Conservation (phyloP, 2,888 invertebrate genomes). For the Eupithecia inturbata region DNA sequence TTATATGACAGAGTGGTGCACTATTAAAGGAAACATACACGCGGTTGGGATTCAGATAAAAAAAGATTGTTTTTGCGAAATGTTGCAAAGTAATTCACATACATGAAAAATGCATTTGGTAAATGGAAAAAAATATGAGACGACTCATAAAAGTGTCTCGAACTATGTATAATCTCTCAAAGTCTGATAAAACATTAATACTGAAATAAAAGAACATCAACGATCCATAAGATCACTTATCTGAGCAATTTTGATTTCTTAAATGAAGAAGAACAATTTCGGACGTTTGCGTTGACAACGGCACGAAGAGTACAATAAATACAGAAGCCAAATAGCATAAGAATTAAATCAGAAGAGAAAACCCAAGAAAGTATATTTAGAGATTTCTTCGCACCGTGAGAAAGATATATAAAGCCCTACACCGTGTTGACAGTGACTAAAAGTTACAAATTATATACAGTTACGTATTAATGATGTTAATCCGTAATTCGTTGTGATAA, state of each 20-base stretch:
- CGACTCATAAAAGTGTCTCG: constrained; percentile 31
- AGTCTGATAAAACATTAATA: constrained; percentile 39
- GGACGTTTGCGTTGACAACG: constrained; percentile 26
- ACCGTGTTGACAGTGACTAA: constrained; percentile 58
- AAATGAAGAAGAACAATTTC: constrained; percentile 15
- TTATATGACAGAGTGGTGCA: constrained; percentile 34
- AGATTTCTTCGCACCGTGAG: constrained; percentile 38
- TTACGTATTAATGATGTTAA: constrained; percentile 49
- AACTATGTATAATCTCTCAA: constrained; percentile 35
- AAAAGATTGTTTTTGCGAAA: constrained; percentile 57
- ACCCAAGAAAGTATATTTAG: constrained; percentile 13
- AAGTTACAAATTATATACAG: constrained; percentile 63
- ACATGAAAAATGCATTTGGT: constrained; percentile 46
- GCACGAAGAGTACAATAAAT: constrained; percentile 28
- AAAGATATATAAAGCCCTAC: constrained; percentile 46
- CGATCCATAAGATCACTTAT: constrained; percentile 60
- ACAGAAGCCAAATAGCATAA: constrained; percentile 8
- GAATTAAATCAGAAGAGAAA: constrained; percentile 7
- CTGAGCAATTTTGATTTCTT: constrained; percentile 56
- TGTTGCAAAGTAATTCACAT: constrained; percentile 42
- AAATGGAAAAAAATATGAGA: constrained; percentile 40
- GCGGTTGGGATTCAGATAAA: constrained; percentile 49
- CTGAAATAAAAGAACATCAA: constrained; percentile 42
- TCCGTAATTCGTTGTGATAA: constrained; percentile 73
- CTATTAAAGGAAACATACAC: constrained; percentile 34